Base-by-base conservation (phyloP, 2,888 invertebrate genomes). In the Zootermopsis nevadensis region DNA sequence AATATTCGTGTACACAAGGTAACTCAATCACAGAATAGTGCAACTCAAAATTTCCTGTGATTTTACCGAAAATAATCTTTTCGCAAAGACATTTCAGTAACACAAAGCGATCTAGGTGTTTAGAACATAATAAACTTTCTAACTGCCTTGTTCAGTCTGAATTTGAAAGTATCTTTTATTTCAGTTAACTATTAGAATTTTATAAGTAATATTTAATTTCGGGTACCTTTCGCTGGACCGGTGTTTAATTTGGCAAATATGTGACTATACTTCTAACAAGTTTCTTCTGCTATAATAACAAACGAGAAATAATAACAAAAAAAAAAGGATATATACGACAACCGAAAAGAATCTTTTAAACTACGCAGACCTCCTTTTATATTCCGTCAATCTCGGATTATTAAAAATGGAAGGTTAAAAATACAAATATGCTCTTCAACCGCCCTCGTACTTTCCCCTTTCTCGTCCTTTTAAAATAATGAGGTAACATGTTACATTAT, bases 401-500 rank as follows among this genome's bases (percentile, higher is more conserved):
- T 74, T 74, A 74, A 74, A 74, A 69, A 38, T 74, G 74, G 10
- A 74, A 74, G 74, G 74, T 74, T 74, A 74, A n/a, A 74, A 74
- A 31, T 74, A n/a, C n/a, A 74, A 74, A 38, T 74, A 38, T 38
- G 31, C 38, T 42, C 4, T 60, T 27, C 2, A 4, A 0, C 15
- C 6, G 2, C 8, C 74, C 24, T n/a, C n/a, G 8, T 1, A 0
- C n/a, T 74, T 2, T 42, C 38, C 74, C 22, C 1, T 69, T 55
- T 8, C 60, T 27, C 38, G 2, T 35, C 66, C 60, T 79, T 79
- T 79, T 79, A 66, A 79, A 79, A 79, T 79, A 79, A 79, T 79
- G 79, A 79, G 79, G 79, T 79, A 79, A 79, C 79, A 79, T 79
- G 79, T 79, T 60, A 66, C 79, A 60, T 24, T n/a, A n/a, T 22